Conservation (phyloP, 2,113 vertebrate species). For the Phaethornis superciliosus region DNA sequence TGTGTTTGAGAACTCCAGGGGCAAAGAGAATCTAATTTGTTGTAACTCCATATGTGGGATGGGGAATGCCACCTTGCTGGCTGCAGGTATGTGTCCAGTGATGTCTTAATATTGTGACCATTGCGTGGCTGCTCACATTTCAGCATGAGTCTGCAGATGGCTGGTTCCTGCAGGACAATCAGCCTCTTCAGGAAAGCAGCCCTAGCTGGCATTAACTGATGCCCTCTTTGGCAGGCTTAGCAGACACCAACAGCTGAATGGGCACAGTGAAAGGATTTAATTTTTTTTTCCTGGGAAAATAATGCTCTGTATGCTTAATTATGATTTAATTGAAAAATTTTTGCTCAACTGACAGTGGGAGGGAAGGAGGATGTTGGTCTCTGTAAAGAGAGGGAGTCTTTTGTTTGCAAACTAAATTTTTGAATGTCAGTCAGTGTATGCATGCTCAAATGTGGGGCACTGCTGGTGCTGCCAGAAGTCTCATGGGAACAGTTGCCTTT, state of each 20-base stretch:
- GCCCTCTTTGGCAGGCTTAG: not conserved
- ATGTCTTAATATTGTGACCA: not conserved
- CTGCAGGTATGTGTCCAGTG: not conserved
- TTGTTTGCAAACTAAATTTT: constrained; percentile 35
- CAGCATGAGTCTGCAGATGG: not conserved
- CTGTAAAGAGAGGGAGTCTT: not conserved
- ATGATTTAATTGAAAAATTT: constrained; percentile 33
- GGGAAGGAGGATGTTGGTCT: not conserved
- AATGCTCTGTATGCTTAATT: constrained; percentile 43
- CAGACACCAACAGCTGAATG: constrained; percentile 11
- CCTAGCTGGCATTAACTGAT: not conserved
- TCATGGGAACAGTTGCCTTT: not conserved
- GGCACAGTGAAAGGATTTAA: not conserved
- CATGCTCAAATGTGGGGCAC: not conserved
- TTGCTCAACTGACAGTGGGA: not conserved
- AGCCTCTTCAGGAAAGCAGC: not conserved
- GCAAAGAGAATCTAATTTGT: not conserved
- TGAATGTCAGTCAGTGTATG: not conserved
- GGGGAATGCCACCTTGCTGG: not conserved
- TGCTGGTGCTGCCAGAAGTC: not conserved
- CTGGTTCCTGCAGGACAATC: not conserved
- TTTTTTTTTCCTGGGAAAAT: not conserved
- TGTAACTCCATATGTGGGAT: accelerated
- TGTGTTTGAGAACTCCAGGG: not conserved
- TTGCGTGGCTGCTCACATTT: not conserved